Evolutionary conservation across 2,888 invertebrate genomes (phyloP).

Genomic region (Trachelus tabidus): DNA sequence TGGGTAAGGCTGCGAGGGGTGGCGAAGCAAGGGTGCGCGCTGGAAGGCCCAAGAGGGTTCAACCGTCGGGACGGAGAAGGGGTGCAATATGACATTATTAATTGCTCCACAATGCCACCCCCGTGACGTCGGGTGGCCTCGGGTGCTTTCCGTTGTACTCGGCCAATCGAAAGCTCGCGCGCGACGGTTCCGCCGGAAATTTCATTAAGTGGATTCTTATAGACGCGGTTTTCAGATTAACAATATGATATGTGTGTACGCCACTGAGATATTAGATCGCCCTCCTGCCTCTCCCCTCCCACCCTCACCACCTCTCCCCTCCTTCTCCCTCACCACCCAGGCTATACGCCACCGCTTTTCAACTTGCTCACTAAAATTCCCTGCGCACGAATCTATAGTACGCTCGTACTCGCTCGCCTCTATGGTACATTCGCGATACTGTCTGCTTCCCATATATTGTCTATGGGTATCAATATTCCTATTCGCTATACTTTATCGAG

Average conservation of each 20-base stretch:
- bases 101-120: slow-evolving; percentile 57
- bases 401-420: background rate
- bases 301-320: background rate
- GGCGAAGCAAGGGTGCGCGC: slow-evolving; percentile 15
- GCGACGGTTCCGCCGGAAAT: slow-evolving; percentile 51
- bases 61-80: slow-evolving; percentile 28
- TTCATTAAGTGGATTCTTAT: slow-evolving; percentile 64
- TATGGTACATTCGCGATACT: background rate
- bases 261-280: slow-evolving; percentile 34
- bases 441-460: background rate
- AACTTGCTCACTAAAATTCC: background rate
- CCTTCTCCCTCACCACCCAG: background rate
- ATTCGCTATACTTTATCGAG: too few relatives aligned
- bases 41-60: slow-evolving; percentile 9
- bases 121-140: slow-evolving; percentile 27
- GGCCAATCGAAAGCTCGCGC: slow-evolving; percentile 45
- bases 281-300: slow-evolving; percentile 4
- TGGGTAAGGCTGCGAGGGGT: slow-evolving; percentile 17
- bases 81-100: slow-evolving; percentile 60
- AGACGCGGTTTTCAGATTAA: slow-evolving; percentile 60
- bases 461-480: background rate
- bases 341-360: background rate
- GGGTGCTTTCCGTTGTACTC: slow-evolving; percentile 39
- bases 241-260: slow-evolving; percentile 54
- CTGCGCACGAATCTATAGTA: background rate